Percentiles rank a stretch among this genome's conserved stretches.
Conservation (phyloP, 2,113 vertebrate genomes). For the Gambusia holbrooki region DNA sequence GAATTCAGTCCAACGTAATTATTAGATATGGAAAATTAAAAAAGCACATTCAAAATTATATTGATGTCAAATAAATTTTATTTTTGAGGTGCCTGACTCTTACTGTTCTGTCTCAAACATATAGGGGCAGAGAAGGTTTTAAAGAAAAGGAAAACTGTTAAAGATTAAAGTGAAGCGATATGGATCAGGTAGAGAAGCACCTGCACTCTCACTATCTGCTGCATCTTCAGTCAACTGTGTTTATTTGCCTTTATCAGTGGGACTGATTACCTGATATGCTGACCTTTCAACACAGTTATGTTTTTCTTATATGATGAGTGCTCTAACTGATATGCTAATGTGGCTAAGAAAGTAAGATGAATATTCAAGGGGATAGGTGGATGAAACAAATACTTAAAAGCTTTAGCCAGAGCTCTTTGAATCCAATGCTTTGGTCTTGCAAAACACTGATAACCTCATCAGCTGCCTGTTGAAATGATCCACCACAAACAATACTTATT, state of each 20-base stretch:
- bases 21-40: background rate
- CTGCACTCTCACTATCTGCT: constrained; percentile 48
- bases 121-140: background rate
- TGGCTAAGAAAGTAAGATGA: constrained; percentile 21
- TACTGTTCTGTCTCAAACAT: background rate
- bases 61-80: background rate
- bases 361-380: constrained; percentile 19
- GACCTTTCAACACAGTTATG: constrained; percentile 33
- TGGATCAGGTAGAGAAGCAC: constrained; percentile 60
- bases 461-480: constrained; percentile 54
- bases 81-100: background rate
- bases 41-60: background rate
- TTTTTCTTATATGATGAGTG: constrained; percentile 15
- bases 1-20: background rate
- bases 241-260: constrained; percentile 64
- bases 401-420: constrained; percentile 35
- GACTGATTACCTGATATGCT: constrained; percentile 68
- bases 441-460: constrained; percentile 50
- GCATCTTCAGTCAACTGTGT: constrained; percentile 57
- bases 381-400: constrained; percentile 65
- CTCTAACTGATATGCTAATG: constrained; percentile 66
- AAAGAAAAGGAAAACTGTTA: constrained; percentile 24
- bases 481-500: constrained; percentile 9
- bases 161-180: constrained; percentile 59
- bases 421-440: constrained; percentile 34